Base-by-base conservation (phyloP, 2,113 vertebrate genomes). In the Cephalopterus ornatus region DNA sequence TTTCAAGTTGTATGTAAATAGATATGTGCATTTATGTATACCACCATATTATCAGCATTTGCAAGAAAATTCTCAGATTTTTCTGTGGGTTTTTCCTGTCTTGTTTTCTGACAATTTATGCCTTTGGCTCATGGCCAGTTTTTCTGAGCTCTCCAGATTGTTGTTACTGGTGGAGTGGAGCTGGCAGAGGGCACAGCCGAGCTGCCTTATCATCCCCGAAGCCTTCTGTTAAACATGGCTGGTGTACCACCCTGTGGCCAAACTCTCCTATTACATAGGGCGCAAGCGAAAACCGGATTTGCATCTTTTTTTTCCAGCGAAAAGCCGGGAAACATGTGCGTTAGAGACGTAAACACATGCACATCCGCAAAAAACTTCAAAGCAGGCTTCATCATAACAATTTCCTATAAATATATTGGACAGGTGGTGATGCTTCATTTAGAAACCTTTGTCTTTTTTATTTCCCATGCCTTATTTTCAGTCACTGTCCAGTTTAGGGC, bases 171-270 rank as follows among this genome's bases (percentile, higher is more conserved):
- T 97, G 96, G 95, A 98, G 97, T 55, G 96, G 76, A 97, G 94
- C 97, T 97, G 96, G 97, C 96, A 97, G 98, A 97, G 97, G 97
- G 92, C 95, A 89, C 96, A 49, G 76, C 88, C 87, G 95, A 97
- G 96, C 97, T 97, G 97, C 98, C 98, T 90, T 88, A 93, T 92
- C 97, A 98, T 98, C 98, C 97, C 78, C 52, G 93, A 97, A 93
- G 62, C 97, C 79, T 97, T 98, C 97, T 93, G 97, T 99, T 99
- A 97, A 96, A 96, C 97, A 98, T 98, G 98, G 97, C 91, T 98
- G 96, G 97, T 98, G 94, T 98, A 98, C 99, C 99, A 98, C 98
- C 99, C 98, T 98, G 99, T 99, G 99, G 99, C 98, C 98, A 97
- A 97, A 97, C 97, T 92, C 97, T 88, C 98, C 98, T 97, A 99